A percentile compares a stretch with the other conserved stretches of the same genome.
Conservation (phyloP, 2,797 vertebrate species). For the Trichosurus vulpecula region DNA sequence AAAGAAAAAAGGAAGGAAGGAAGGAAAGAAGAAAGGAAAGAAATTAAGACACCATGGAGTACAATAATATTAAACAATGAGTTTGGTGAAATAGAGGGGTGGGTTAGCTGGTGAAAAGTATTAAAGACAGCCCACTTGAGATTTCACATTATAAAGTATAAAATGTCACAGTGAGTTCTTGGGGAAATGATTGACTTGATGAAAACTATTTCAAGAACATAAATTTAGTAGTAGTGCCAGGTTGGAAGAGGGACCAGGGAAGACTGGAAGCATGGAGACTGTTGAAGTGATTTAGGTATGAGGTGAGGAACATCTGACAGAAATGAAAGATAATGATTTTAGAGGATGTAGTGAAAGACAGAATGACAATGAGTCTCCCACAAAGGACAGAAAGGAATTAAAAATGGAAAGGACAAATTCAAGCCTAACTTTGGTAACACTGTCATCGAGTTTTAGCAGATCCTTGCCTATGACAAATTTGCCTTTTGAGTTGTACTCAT, state of each 20-base stretch:
- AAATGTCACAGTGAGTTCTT: constrained; percentile 40
- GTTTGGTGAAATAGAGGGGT: background rate
- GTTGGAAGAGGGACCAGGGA: constrained; percentile 1
- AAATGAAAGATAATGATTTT: background rate
- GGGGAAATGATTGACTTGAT: constrained; percentile 50
- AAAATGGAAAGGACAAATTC: background rate
- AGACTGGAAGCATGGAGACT: constrained; percentile 1
- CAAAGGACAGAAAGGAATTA: background rate
- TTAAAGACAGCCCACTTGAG: constrained; percentile 11
- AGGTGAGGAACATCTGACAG: background rate
- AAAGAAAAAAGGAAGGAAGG: no score
- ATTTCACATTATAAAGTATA: constrained; percentile 46
- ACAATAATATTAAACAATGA: background rate
- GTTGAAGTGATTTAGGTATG: background rate
- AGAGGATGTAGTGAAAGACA: background rate
- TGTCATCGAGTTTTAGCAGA: background rate
- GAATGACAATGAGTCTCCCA: background rate
- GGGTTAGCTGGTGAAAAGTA: constrained; percentile 1
- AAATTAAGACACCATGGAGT: background rate
- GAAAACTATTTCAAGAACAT: constrained; percentile 49
- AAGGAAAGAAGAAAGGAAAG: background rate
- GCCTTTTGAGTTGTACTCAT: constrained; percentile 38
- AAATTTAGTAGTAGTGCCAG: constrained; percentile 46
- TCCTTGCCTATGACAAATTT: background rate
- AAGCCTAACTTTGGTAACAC: background rate